phyloP scores from a whole-genome alignment of 92 coral and sea anemone genomes.

The Palythoa heliodiscus region DNA sequence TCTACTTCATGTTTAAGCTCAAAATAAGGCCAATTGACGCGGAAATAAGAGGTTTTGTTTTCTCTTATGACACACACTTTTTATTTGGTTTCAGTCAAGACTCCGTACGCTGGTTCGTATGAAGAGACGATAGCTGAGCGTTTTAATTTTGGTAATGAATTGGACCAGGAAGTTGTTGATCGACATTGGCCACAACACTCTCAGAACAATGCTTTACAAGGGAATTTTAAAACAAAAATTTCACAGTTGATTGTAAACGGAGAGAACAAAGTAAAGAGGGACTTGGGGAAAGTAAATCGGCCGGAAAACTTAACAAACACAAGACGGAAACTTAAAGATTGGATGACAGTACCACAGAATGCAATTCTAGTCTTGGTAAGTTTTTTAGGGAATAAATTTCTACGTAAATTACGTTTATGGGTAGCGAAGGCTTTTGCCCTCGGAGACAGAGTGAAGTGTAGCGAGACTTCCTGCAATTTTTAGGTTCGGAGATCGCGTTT shows the following conservation, averaged over 20 bases:
- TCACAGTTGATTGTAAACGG: slow-evolving; percentile 42
- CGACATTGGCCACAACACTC: slow-evolving; percentile 20
- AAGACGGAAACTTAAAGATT: not conserved
- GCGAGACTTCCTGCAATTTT: slow-evolving; percentile 10
- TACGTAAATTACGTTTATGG: not conserved
- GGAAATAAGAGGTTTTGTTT: not conserved
- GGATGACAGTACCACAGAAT: slow-evolving; percentile 51
- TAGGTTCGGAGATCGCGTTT: slow-evolving; percentile 21
- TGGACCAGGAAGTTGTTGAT: slow-evolving; percentile 31
- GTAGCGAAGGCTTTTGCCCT: not conserved
- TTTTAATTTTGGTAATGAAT: not conserved
- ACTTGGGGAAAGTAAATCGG: not conserved
- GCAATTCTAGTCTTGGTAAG: slow-evolving; percentile 85
- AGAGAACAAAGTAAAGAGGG: slow-evolving; percentile 12
- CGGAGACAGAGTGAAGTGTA: not conserved
- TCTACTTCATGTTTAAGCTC: not conserved
- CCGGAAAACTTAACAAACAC: slow-evolving; percentile 23
- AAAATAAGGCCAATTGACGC: not conserved
- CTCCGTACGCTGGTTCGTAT: slow-evolving; percentile 79
- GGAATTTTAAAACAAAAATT: slow-evolving; percentile 35
- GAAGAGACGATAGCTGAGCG: slow-evolving; percentile 47
- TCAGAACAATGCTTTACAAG: slow-evolving; percentile 25
- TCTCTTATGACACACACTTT: slow-evolving; percentile 47
- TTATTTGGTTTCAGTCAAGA: slow-evolving; percentile 63
- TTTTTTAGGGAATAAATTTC: not conserved